phyloP scores from a whole-genome alignment of 1,140 invertebrate genomes.

The Patella vulgata region DNA sequence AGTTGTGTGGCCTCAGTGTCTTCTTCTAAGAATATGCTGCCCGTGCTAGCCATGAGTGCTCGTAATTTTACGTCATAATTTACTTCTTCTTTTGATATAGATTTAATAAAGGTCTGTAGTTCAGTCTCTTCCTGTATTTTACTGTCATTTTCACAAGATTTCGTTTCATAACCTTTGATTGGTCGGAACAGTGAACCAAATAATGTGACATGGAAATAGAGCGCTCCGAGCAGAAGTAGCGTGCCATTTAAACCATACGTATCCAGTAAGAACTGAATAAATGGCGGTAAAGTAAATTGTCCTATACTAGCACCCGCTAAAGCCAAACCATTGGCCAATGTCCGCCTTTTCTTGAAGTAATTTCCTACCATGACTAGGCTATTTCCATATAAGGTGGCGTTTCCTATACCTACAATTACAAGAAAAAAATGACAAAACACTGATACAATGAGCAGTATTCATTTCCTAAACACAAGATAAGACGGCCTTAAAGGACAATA shows the following conservation, averaged over 20 bases:
- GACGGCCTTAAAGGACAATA: too few species aligned
- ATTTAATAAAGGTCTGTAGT: constrained; percentile 77
- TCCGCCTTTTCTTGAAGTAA: constrained; percentile 53
- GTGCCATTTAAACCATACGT: constrained; percentile 65
- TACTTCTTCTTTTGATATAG: constrained; percentile 78
- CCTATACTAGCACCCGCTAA: constrained; percentile 61
- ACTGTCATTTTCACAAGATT: constrained; percentile 65
- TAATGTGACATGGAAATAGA: constrained; percentile 23
- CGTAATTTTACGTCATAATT: constrained; percentile 66
- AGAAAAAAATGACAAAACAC: too few species aligned
- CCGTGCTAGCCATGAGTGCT: constrained; percentile 17
- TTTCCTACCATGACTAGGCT: constrained; percentile 55
- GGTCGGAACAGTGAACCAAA: constrained; percentile 63
- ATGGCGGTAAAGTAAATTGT: constrained; percentile 65
- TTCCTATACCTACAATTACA: constrained; percentile 51
- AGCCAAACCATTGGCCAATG: constrained; percentile 58
- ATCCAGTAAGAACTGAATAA: constrained; percentile 47
- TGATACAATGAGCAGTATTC: too few species aligned
- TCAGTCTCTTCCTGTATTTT: constrained; percentile 80
- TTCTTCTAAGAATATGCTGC: constrained; percentile 14
- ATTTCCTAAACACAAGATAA: too few species aligned
- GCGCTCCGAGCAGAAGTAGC: constrained; percentile 67
- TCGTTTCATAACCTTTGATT: constrained; percentile 70
- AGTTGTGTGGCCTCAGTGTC: too few species aligned
- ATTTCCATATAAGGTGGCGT: constrained; percentile 56